These are phyloP conservation scores for Trichopoda pennipes DNA, from an alignment of 2,888 invertebrate genomes.

Conservation along the genomic window DNA sequence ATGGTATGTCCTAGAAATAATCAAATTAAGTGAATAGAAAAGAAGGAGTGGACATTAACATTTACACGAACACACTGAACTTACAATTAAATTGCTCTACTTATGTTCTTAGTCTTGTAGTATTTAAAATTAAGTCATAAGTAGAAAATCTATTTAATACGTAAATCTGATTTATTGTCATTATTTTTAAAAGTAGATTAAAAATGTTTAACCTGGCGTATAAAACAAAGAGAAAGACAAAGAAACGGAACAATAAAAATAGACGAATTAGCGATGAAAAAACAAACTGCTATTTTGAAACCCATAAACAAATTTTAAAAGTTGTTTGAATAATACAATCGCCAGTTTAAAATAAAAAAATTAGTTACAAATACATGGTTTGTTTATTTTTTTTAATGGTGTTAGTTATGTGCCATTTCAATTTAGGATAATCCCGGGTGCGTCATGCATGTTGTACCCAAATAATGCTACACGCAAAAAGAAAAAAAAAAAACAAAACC, in stretches of 20 bases:
- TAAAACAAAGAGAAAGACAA: neutral
- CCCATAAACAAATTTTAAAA: too few species aligned
- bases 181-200: slow-evolving; percentile 54
- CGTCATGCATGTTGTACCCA: slow-evolving; percentile 56
- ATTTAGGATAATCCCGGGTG: slow-evolving; percentile 66
- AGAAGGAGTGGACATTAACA: neutral
- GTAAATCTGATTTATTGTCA: slow-evolving; percentile 60
- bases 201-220: slow-evolving; percentile 14
- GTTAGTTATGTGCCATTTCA: slow-evolving; percentile 11
- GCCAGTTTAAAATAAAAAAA: neutral
- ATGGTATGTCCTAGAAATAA: slow-evolving; percentile 1
- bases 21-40: slow-evolving; percentile 41
- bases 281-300: neutral
- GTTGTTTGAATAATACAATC: neutral
- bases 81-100: slow-evolving; percentile 22
- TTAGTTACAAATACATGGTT: neutral
- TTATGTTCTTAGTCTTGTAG: slow-evolving; percentile 14
- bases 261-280: neutral
- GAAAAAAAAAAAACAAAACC: neutral
- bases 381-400: slow-evolving; percentile 15
- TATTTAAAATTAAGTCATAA: slow-evolving; percentile 16
- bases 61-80: neutral
- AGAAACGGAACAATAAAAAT: neutral
- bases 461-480: slow-evolving; percentile 51
- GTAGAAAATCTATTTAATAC: slow-evolving; percentile 46